Evolutionary conservation across 2,113 vertebrate species (phyloP).

Genomic region (Nothobranchius furzeri): DNA sequence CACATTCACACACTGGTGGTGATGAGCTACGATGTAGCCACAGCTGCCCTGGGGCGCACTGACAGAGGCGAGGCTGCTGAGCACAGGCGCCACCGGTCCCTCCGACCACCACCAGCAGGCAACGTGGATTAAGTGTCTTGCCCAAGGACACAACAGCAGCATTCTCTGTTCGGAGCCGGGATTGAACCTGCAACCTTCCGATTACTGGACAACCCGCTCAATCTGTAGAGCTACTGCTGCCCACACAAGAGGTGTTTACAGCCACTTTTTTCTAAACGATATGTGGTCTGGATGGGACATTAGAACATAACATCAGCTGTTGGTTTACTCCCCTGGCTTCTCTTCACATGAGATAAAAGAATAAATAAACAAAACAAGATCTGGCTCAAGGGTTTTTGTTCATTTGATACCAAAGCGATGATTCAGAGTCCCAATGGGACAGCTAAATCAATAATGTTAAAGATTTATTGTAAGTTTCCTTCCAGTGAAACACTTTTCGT

Average conservation of each 20-base stretch:
- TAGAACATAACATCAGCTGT: conserved; percentile 13
- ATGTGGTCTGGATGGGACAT: conserved; percentile 38
- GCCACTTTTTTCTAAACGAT: conserved; percentile 16
- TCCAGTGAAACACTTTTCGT: neutral
- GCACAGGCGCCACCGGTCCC: too few species aligned
- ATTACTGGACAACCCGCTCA: too few species aligned
- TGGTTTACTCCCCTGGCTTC: conserved; percentile 20
- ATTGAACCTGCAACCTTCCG: too few species aligned
- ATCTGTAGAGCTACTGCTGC: neutral
- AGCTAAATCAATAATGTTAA: too few species aligned
- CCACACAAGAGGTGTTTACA: conserved; percentile 8
- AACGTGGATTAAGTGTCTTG: too few species aligned
- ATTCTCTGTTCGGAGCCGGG: too few species aligned
- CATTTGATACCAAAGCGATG: conserved; percentile 11
- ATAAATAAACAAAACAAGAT: conserved; percentile 35
- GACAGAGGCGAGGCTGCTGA: too few species aligned
- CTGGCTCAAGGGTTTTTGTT: conserved; percentile 21
- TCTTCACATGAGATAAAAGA: conserved; percentile 20
- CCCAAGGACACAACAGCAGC: too few species aligned
- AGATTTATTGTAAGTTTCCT: neutral
- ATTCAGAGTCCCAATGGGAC: neutral
- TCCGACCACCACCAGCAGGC: too few species aligned
- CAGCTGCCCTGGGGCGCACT: too few species aligned
- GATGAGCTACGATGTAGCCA: too few species aligned
- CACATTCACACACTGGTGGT: too few species aligned